Evolutionary conservation across 2,113 vertebrate species (phyloP).

Genomic region (Archilochus colubris): DNA sequence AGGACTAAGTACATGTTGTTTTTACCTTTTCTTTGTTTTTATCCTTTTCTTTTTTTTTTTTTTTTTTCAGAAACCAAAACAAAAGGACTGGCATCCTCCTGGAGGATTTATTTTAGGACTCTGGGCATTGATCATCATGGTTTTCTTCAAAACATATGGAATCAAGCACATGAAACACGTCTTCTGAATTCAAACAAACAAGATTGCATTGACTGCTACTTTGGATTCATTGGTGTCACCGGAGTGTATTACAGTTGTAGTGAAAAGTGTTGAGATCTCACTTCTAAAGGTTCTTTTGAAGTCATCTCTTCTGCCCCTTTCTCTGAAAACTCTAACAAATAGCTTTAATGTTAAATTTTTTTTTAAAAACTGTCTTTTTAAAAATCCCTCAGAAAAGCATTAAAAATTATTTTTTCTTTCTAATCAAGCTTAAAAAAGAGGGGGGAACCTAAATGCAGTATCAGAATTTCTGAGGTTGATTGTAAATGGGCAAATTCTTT

Average conservation of each 20-base stretch:
- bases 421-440: background rate
- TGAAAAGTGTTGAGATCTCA: background rate
- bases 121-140: slow-evolving; percentile 95
- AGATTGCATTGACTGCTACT: background rate
- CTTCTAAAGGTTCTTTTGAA: background rate
- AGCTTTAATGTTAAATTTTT: background rate
- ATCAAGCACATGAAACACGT: slow-evolving; percentile 97
- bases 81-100: slow-evolving; percentile 96
- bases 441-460: background rate
- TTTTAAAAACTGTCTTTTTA: too few relatives aligned
- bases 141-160: slow-evolving; percentile 97
- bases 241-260: background rate
- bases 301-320: background rate
- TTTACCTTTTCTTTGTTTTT: background rate
- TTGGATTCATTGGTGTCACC: background rate
- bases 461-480: background rate
- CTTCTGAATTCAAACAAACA: slow-evolving; percentile 78
- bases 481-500: background rate
- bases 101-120: slow-evolving; percentile 97
- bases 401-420: background rate
- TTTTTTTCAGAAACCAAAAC: slow-evolving; percentile 90
- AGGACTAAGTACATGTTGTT: background rate
- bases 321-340: background rate
- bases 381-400: too few relatives aligned
- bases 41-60: background rate